Evolutionary conservation across 2,113 vertebrate species (phyloP).

Genomic region (Notarius lentiginosus): DNA sequence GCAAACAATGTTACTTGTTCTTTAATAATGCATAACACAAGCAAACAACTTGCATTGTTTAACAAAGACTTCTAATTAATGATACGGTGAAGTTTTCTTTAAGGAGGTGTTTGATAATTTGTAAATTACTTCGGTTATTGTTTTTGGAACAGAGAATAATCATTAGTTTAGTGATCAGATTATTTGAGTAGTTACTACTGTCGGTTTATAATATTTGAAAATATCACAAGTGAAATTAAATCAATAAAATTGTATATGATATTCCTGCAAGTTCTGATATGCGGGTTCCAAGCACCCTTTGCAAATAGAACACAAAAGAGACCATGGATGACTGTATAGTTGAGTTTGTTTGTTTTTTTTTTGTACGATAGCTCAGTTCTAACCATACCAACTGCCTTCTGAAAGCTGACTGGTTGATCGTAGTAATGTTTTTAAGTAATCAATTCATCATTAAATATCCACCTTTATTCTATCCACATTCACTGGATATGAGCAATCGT

Average conservation of each 20-base stretch:
- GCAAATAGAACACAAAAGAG: neutral
- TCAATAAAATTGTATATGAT: neutral
- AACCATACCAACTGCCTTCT: neutral
- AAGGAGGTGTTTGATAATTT: neutral
- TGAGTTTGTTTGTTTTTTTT: neutral
- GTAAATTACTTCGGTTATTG: neutral
- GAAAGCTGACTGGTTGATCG: neutral
- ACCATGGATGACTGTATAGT: neutral
- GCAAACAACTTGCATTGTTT: neutral
- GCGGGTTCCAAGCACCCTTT: neutral
- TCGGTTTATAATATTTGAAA: neutral
- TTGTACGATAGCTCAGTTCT: neutral
- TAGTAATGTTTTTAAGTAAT: neutral
- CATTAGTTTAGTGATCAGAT: neutral
- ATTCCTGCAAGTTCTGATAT: neutral
- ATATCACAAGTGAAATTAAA: neutral
- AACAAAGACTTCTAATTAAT: neutral
- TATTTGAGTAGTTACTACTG: neutral
- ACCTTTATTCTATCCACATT: too few species aligned
- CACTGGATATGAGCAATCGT: too few species aligned
- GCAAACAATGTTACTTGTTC: neutral
- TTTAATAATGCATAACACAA: neutral
- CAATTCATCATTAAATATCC: neutral
- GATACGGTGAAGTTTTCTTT: neutral
- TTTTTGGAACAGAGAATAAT: neutral